Evolutionary conservation across 2,888 invertebrate species (phyloP).

Genomic region (Dicyrtoma fusca): DNA sequence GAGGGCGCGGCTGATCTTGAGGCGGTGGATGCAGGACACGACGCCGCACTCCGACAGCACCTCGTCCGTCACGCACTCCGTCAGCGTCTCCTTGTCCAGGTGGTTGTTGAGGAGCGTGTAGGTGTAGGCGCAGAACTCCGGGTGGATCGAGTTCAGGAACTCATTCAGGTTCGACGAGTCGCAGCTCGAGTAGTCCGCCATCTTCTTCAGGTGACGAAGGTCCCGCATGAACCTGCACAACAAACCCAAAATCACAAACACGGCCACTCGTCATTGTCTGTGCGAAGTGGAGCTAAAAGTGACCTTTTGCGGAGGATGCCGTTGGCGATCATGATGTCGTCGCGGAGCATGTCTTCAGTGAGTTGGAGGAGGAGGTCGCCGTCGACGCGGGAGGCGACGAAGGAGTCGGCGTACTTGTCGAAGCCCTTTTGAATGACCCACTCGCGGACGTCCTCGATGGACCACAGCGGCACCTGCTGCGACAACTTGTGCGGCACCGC

Average conservation of each 20-base stretch:
- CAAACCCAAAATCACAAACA: background rate
- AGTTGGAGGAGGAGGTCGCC: constrained; percentile 92
- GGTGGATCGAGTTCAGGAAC: constrained; percentile 79
- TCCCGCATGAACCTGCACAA: constrained; percentile 80
- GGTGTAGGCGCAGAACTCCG: constrained; percentile 93
- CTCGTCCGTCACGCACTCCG: constrained; percentile 73
- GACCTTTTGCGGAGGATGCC: constrained; percentile 90
- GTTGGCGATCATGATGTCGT: constrained; percentile 90
- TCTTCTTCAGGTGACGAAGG: constrained; percentile 87
- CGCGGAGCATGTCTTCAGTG: constrained; percentile 85
- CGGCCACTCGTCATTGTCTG: too few species aligned
- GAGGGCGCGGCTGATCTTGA: constrained; percentile 86
- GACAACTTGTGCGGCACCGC: constrained; percentile 96
- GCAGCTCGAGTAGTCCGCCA: constrained; percentile 94
- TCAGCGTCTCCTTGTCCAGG: constrained; percentile 85
- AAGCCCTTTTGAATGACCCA: constrained; percentile 99
- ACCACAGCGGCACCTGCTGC: constrained; percentile 98
- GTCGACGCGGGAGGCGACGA: constrained; percentile 90
- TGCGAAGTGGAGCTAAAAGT: background rate
- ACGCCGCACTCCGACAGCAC: constrained; percentile 88
- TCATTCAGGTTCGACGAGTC: constrained; percentile 88
- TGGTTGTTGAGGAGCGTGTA: constrained; percentile 96
- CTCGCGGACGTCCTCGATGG: constrained; percentile 91
- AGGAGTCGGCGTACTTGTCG: constrained; percentile 77
- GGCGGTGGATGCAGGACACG: constrained; percentile 89